Evolutionary conservation across 1,140 invertebrate genomes (phyloP), one percentile per base, ranked within the genome.

Genomic region (Psilanteris sp.): DNA sequence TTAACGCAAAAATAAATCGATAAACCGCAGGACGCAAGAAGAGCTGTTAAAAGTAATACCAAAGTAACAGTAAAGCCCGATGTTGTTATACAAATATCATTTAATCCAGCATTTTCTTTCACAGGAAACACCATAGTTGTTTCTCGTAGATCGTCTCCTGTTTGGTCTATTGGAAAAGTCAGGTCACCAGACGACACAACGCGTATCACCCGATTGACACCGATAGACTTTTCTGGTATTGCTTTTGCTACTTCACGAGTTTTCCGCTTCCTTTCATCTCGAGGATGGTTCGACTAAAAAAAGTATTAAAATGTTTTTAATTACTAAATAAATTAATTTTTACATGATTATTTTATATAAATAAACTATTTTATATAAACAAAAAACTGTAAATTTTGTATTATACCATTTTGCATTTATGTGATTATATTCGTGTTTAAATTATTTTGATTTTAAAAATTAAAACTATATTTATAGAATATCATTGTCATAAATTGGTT

Each of bases 171-270:
- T 11, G 93, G 90, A 83, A 96, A 96, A 22, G 95, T 93, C 20
- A 97, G 85, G 83, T 97, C 95, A 3, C 95, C 94, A 0, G 93
- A 94, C 0, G 95, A 96, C 0, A 97, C 95, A 0, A 96, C 95
- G 29, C 93, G 91, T 32, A 94, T 96, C 10, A 96, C 92, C 66
- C 93, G 88, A 87, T 96, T 95, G 0, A 96, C 91, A 3, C 95
- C 95, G 18, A 96, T 93, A 86, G 94, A 92, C 73, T 93, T 94
- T 77, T 93, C 91, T 1, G 92, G 92, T 48, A 90, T 87, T 44
- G 90, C 86, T 0, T 90, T 89, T 1, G 89, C 87, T 24, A 91
- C 88, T 54, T 91, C 90, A 6, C 89, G 86, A 15, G 92, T 90
- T 78, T 94, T 91, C 71, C 92, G 89, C 55, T 94, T 87, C 7